Percentiles rank a stretch among this genome's conserved stretches.
These are phyloP conservation scores for Dromiciops gliroides DNA, from an alignment of 2,113 vertebrate species.

Conservation along the genomic window DNA sequence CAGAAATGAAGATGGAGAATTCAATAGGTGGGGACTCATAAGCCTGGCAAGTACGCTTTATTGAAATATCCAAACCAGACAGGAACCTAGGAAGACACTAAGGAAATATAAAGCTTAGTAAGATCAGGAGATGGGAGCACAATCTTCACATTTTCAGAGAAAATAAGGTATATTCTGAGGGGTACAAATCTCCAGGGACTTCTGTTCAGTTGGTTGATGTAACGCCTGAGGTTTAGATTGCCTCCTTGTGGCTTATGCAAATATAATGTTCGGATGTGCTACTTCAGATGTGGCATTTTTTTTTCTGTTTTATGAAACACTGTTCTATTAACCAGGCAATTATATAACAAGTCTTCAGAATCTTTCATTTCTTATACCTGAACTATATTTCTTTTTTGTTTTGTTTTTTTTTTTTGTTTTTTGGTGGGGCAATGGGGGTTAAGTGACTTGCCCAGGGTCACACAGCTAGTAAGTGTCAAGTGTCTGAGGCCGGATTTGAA, in stretches of 20 bases:
- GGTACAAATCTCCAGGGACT: neutral
- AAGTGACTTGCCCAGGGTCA: too few relatives aligned
- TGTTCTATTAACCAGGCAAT: neutral
- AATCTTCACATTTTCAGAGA: neutral
- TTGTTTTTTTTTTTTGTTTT: too few relatives aligned
- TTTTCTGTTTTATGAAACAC: neutral
- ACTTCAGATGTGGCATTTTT: neutral
- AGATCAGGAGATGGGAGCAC: neutral
- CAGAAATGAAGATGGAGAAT: neutral
- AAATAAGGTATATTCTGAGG: neutral
- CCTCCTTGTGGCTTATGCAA: neutral
- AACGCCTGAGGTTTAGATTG: neutral
- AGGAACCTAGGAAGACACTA: neutral
- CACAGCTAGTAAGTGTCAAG: too few relatives aligned
- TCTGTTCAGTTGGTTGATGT: neutral
- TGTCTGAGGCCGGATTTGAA: too few relatives aligned
- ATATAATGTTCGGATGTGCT: neutral
- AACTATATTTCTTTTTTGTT: too few relatives aligned
- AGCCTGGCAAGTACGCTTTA: neutral
- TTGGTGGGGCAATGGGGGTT: too few relatives aligned
- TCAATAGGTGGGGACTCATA: neutral
- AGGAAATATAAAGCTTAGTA: neutral
- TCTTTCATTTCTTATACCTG: neutral
- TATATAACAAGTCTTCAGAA: neutral
- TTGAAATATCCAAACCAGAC: neutral